Conservation (phyloP, 2,113 vertebrate species). For the Coregonus clupeaformis region DNA sequence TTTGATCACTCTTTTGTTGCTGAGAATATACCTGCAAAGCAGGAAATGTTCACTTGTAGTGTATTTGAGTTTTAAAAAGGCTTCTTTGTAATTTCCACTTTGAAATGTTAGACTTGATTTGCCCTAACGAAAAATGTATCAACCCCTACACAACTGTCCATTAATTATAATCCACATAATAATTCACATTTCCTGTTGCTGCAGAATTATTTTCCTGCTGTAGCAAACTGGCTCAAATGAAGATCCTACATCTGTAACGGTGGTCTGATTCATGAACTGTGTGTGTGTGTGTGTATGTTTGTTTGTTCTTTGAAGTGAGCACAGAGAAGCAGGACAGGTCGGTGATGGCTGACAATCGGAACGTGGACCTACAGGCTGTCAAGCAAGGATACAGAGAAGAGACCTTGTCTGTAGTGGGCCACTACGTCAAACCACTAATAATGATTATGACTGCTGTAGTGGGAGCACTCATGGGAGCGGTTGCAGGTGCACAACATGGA, state of each 20-base stretch:
- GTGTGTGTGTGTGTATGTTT: not conserved
- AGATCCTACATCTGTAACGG: not conserved
- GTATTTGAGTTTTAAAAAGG: too few relatives aligned
- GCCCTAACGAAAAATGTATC: too few relatives aligned
- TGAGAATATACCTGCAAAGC: too few relatives aligned
- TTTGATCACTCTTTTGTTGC: too few relatives aligned
- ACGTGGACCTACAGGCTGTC: not conserved
- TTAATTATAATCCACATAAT: too few relatives aligned
- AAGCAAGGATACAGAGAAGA: slow-evolving; percentile 10
- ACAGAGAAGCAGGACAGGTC: slow-evolving; percentile 1
- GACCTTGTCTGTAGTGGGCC: not conserved
- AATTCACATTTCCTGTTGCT: too few relatives aligned
- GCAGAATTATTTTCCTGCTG: too few relatives aligned
- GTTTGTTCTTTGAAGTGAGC: slow-evolving; percentile 3
- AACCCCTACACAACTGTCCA: too few relatives aligned
- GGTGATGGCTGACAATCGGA: not conserved
- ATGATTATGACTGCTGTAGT: slow-evolving; percentile 12
- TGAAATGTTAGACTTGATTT: too few relatives aligned
- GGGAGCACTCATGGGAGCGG: slow-evolving; percentile 26
- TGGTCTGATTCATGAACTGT: not conserved
- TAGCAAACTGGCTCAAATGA: too few relatives aligned
- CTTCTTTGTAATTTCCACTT: too few relatives aligned
- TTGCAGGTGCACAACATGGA: slow-evolving; percentile 26
- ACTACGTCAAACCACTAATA: slow-evolving; percentile 12
- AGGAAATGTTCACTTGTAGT: too few relatives aligned